Percentiles rank a stretch among this genome's conserved stretches.
These are phyloP conservation scores for Scelioninae gen. 2 DNA, from an alignment of 2,888 invertebrate genomes.

Conservation along the genomic window DNA sequence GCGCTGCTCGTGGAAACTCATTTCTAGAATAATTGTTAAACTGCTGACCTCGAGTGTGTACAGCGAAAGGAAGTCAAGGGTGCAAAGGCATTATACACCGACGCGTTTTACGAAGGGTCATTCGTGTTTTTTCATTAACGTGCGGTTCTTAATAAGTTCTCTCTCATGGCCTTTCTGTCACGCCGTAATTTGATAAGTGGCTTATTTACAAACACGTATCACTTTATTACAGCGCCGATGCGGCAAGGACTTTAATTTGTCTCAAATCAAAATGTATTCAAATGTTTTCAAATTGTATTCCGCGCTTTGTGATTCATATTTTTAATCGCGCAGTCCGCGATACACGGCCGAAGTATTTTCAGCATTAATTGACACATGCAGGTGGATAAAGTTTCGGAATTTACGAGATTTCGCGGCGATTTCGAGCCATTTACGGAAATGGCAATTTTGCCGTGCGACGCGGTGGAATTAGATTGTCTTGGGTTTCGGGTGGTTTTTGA, in stretches of 20 bases:
- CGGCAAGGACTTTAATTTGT: slow-evolving; percentile 38
- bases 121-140: slow-evolving; percentile 56
- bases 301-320: not conserved
- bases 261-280: slow-evolving; percentile 45
- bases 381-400: no score
- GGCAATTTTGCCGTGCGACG: no score
- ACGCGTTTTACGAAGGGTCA: slow-evolving; percentile 55
- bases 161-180: slow-evolving; percentile 49
- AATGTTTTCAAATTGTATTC: slow-evolving; percentile 18
- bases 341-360: not conserved
- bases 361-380: no score
- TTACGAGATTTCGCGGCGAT: no score
- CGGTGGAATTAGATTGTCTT: no score
- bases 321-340: not conserved
- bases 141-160: slow-evolving; percentile 46
- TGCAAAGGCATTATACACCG: slow-evolving; percentile 56
- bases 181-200: slow-evolving; percentile 55
- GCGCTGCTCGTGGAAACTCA: slow-evolving; percentile 39
- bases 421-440: no score
- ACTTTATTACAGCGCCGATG: slow-evolving; percentile 39
- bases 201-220: slow-evolving; percentile 49
- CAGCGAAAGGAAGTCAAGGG: slow-evolving; percentile 59
- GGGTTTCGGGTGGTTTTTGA: no score
- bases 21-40: slow-evolving; percentile 58
- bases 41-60: slow-evolving; percentile 52